phyloP scores from a whole-genome alignment of 2,797 vertebrate species.

The Orientallactaga sibirica region DNA sequence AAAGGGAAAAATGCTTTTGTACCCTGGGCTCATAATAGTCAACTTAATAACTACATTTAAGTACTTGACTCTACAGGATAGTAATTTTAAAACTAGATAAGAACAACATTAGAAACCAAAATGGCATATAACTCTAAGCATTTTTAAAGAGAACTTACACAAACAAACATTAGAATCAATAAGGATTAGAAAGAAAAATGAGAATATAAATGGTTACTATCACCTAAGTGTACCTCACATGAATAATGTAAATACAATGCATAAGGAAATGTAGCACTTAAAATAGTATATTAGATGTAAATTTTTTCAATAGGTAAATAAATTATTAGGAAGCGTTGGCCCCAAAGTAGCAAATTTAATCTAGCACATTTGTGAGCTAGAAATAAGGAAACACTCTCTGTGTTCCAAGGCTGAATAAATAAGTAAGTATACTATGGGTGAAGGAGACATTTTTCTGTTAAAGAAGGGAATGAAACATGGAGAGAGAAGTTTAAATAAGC shows the following conservation, averaged over 20 bases:
- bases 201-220: background rate
- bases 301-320: background rate
- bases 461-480: background rate
- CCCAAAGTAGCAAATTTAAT: background rate
- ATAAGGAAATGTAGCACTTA: background rate
- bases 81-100: background rate
- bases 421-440: background rate
- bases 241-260: background rate
- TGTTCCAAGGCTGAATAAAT: background rate
- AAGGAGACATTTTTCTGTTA: background rate
- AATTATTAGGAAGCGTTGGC: background rate
- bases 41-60: background rate
- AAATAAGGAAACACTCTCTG: background rate
- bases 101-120: constrained; percentile 7
- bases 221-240: background rate
- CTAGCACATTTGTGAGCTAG: background rate
- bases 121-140: background rate
- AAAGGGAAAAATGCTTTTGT: background rate
- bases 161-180: background rate
- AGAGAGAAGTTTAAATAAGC: background rate
- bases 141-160: background rate
- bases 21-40: background rate
- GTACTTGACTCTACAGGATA: background rate
- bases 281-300: background rate
- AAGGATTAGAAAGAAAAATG: background rate